phyloP scores from a whole-genome alignment of 2,888 invertebrate genomes.

The Pterobdella sp. region DNA sequence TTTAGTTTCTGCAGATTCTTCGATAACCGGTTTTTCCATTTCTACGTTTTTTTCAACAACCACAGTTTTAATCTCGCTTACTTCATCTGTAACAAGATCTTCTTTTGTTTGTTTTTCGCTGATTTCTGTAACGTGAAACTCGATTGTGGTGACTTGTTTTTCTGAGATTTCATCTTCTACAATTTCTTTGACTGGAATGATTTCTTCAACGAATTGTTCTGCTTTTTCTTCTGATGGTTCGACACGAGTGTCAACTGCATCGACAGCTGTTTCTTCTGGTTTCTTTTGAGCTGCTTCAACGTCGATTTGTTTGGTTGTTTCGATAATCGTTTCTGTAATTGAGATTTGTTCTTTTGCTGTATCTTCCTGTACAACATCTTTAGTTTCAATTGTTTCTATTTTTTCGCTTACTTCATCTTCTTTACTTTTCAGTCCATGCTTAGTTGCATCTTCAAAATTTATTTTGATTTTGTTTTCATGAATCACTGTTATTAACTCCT shows the following conservation, averaged over 20 bases:
- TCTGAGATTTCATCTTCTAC: background rate
- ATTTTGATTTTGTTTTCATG: no score
- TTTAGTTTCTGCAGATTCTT: constrained; percentile 53
- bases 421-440: background rate
- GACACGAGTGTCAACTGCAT: no score
- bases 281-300: no score
- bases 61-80: no score
- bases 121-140: background rate
- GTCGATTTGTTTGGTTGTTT: background rate
- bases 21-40: constrained; percentile 62
- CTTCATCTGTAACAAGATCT: background rate
- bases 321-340: background rate
- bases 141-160: background rate
- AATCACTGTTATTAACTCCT: no score
- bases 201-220: background rate
- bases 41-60: constrained; percentile 72
- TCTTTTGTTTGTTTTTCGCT: background rate
- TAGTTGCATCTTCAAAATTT: no score
- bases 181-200: background rate
- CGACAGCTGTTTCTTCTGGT: no score
- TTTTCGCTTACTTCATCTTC: constrained; percentile 6
- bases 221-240: no score
- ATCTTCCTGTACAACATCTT: background rate
- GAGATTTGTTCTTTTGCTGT: background rate
- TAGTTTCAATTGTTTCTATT: background rate